These are phyloP conservation scores for Sinotaia quadrata DNA, from an alignment of 2,888 invertebrate genomes.

Conservation along the genomic window DNA sequence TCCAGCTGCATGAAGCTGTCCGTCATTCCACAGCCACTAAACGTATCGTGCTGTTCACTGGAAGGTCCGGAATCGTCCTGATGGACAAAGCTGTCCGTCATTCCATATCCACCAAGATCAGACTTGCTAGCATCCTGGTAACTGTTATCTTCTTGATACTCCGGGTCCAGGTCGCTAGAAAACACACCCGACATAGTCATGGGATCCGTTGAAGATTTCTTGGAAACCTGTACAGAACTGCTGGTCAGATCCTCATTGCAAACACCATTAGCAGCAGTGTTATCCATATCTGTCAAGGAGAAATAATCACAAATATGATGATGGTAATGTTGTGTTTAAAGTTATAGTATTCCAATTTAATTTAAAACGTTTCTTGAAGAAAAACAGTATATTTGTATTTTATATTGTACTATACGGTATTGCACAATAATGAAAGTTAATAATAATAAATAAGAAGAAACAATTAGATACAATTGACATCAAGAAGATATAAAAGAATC, in stretches of 20 bases:
- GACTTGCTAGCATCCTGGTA: neutral
- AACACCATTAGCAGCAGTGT: slow-evolving; percentile 11
- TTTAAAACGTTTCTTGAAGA: too few relatives aligned
- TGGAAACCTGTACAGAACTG: slow-evolving; percentile 10
- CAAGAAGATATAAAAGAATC: too few relatives aligned
- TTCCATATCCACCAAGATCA: slow-evolving; percentile 16
- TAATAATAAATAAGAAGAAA: too few relatives aligned
- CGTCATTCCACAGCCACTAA: slow-evolving; percentile 22
- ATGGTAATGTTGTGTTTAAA: too few relatives aligned
- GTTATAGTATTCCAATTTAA: too few relatives aligned
- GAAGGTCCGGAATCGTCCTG: slow-evolving; percentile 14
- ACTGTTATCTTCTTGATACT: neutral
- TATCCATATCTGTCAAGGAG: slow-evolving; percentile 12
- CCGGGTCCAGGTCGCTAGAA: slow-evolving; percentile 21
- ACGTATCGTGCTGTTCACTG: slow-evolving; percentile 8
- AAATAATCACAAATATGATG: neutral
- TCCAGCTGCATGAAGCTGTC: slow-evolving; percentile 27
- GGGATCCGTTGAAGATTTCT: slow-evolving; percentile 8
- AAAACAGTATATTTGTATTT: too few relatives aligned
- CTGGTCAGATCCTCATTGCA: neutral
- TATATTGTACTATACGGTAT: too few relatives aligned
- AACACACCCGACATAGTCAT: slow-evolving; percentile 28
- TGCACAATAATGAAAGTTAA: too few relatives aligned
- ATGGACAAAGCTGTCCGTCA: slow-evolving; percentile 25
- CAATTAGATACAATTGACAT: too few relatives aligned